A percentile compares a stretch with the other conserved stretches of the same genome.
Conservation (phyloP, 2,797 vertebrate species). For the Microtus obscurus region DNA sequence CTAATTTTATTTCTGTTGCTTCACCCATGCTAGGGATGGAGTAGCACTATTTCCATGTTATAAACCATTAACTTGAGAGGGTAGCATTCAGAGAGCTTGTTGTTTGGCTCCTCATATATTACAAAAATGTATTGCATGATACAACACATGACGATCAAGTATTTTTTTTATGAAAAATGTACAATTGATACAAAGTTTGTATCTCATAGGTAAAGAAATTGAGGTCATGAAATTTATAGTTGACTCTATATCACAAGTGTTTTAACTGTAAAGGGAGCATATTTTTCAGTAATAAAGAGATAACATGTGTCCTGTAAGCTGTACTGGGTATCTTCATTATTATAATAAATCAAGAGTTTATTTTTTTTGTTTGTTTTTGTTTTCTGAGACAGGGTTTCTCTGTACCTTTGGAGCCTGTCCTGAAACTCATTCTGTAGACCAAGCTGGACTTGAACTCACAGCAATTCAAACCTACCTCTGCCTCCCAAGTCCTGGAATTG, state of each 20-base stretch:
- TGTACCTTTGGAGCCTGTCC: no score
- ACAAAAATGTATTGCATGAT: not conserved
- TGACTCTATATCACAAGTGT: not conserved
- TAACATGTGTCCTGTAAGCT: not conserved
- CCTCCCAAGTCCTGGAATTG: no score
- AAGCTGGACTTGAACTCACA: no score
- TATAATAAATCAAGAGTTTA: constrained; percentile 35
- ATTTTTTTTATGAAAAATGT: not conserved
- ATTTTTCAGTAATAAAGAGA: not conserved
- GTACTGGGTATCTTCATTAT: constrained; percentile 40
- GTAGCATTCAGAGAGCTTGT: not conserved
- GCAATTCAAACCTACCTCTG: no score
- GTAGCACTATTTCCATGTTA: not conserved
- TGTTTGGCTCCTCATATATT: not conserved
- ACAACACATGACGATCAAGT: not conserved
- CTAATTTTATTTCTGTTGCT: not conserved
- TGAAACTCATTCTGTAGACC: no score
- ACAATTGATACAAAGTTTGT: not conserved
- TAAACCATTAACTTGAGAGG: not conserved
- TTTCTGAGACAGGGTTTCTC: no score
- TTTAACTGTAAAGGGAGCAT: not conserved
- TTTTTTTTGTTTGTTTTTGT: not conserved
- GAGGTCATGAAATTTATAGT: not conserved
- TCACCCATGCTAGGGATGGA: not conserved
- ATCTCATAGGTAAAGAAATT: not conserved